These are phyloP conservation scores for Oreotragus oreotragus DNA, from an alignment of 2,113 vertebrate species.

Conservation along the genomic window DNA sequence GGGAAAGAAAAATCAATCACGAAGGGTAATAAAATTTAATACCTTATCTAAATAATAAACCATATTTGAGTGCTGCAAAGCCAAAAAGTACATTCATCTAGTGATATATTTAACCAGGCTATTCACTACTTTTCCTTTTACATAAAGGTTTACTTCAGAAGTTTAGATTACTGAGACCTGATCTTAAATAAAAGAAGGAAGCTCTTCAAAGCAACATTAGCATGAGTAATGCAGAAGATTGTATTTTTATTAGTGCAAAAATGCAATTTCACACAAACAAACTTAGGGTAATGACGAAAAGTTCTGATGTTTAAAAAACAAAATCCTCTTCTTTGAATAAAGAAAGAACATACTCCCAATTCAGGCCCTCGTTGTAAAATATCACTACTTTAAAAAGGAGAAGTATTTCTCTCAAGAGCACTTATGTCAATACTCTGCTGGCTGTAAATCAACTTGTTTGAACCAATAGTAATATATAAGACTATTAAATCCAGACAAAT, in stretches of 20 bases:
- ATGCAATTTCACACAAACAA: neutral
- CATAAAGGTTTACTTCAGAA: neutral
- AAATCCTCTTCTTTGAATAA: slow-evolving; percentile 17
- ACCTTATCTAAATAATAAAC: slow-evolving; percentile 24
- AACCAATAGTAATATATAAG: slow-evolving; percentile 6
- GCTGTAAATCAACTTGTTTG: slow-evolving; percentile 24
- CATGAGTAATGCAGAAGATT: neutral
- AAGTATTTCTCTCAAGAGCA: slow-evolving; percentile 28
- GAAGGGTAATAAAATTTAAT: slow-evolving; percentile 13
- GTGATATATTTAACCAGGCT: neutral
- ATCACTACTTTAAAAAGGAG: neutral
- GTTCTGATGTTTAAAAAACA: neutral
- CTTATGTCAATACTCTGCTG: neutral
- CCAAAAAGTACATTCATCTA: slow-evolving; percentile 12
- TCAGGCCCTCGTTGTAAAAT: neutral
- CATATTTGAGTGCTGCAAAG: neutral
- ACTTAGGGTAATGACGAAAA: neutral
- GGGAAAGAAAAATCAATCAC: neutral
- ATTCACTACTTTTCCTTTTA: neutral
- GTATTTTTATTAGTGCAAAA: slow-evolving; percentile 32
- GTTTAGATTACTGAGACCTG: neutral
- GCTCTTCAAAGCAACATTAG: neutral
- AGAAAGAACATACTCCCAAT: neutral
- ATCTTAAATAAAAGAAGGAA: neutral
- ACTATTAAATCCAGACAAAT: neutral